Percentiles rank a stretch among this genome's conserved stretches.
phyloP scores from a whole-genome alignment of 2,113 vertebrate species.

The Spermophilus dauricus region DNA sequence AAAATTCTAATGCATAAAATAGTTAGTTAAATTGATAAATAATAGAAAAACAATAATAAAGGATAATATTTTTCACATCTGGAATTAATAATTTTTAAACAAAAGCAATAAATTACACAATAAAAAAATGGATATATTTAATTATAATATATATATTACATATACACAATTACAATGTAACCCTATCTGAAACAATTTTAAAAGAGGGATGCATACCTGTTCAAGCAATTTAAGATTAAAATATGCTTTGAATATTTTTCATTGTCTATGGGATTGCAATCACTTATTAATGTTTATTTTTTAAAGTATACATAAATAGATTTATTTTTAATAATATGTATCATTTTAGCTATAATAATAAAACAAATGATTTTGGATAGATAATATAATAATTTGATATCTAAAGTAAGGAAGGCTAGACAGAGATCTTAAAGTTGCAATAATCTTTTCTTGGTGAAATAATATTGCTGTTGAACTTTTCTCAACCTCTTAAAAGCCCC shows the following conservation, averaged over 20 bases:
- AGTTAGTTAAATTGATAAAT: not conserved
- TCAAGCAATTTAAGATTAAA: not conserved
- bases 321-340: constrained; percentile 6
- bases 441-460: constrained; percentile 4
- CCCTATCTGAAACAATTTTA: not conserved
- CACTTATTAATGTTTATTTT: not conserved
- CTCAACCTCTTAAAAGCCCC: not conserved
- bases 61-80: not conserved
- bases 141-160: not conserved
- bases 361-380: not conserved
- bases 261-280: not conserved
- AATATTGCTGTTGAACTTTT: not conserved
- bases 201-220: not conserved
- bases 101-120: not conserved
- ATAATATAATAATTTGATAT: not conserved
- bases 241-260: not conserved
- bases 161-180: not conserved
- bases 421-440: not conserved
- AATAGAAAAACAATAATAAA: not conserved
- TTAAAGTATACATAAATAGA: not conserved
- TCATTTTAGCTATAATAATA: not conserved
- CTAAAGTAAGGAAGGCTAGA: not conserved
- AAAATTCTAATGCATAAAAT: constrained; percentile 23
- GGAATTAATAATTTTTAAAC: not conserved
- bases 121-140: not conserved